Conservation (phyloP, 1,140 invertebrate species). For the Aradophagus sp. region DNA sequence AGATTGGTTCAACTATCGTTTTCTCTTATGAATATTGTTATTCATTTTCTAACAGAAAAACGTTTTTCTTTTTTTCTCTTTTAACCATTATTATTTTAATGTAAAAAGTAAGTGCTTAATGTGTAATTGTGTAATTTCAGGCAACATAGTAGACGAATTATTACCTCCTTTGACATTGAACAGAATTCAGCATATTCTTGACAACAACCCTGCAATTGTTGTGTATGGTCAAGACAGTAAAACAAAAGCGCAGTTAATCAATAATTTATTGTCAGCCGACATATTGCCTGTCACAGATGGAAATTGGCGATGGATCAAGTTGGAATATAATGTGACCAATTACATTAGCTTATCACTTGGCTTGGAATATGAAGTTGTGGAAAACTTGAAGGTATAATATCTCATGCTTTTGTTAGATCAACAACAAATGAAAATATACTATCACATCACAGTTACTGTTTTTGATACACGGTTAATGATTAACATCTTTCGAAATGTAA, state of each 20-base stretch:
- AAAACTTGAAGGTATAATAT: slow-evolving; percentile 74
- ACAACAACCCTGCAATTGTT: slow-evolving; percentile 77
- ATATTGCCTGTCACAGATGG: slow-evolving; percentile 78
- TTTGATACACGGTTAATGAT: too few relatives aligned
- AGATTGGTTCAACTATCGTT: too few relatives aligned
- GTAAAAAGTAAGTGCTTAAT: too few relatives aligned
- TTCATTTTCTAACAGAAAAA: background rate
- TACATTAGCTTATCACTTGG: slow-evolving; percentile 82
- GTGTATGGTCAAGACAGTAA: slow-evolving; percentile 82
- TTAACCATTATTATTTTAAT: too few relatives aligned
- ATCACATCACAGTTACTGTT: too few relatives aligned
- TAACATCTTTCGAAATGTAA: too few relatives aligned
- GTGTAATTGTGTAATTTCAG: too few relatives aligned
- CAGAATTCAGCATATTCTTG: slow-evolving; percentile 74
- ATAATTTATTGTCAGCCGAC: slow-evolving; percentile 80
- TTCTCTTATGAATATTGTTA: too few relatives aligned
- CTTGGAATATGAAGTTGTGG: slow-evolving; percentile 85
- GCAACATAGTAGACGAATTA: slow-evolving; percentile 73
- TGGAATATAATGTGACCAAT: slow-evolving; percentile 81
- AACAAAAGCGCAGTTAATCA: slow-evolving; percentile 83
- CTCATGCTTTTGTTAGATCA: too few relatives aligned
- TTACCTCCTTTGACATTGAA: slow-evolving; percentile 73
- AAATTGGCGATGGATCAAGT: slow-evolving; percentile 82
- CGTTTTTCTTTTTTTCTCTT: too few relatives aligned
- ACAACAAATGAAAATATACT: too few relatives aligned